phyloP scores from a whole-genome alignment of 2,113 vertebrate genomes.

The Sitta europaea region DNA sequence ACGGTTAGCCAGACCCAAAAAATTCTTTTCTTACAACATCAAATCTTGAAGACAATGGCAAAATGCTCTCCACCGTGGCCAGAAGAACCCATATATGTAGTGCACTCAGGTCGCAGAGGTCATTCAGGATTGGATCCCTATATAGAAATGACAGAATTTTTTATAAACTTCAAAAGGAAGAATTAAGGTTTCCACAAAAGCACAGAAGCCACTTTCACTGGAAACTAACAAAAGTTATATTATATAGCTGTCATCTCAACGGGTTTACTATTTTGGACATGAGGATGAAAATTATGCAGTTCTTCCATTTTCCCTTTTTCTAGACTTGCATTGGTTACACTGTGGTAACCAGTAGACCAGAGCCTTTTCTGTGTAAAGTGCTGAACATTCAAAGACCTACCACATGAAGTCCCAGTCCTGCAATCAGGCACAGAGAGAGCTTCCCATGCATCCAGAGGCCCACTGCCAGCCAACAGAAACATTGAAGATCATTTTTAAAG shows the following conservation, averaged over 20 bases:
- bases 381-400: slow-evolving; percentile 43
- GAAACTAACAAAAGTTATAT: background rate
- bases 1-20: background rate
- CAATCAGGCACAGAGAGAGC: background rate
- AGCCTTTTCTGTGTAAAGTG: slow-evolving; percentile 7
- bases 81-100: background rate
- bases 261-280: background rate
- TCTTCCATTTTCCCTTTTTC: slow-evolving; percentile 5
- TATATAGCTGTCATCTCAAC: background rate
- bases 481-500: background rate
- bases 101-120: background rate
- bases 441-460: background rate
- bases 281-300: background rate
- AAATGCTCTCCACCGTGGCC: background rate
- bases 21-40: background rate
- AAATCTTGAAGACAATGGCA: background rate
- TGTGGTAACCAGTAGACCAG: background rate
- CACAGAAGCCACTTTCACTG: background rate
- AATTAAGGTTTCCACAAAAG: slow-evolving; percentile 23
- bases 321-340: background rate
- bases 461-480: slow-evolving; percentile 4
- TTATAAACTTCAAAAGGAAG: slow-evolving; percentile 37
- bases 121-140: background rate
- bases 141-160: background rate
- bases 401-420: slow-evolving; percentile 10